Evolutionary conservation across 1,140 invertebrate genomes (phyloP).

Genomic region (Oryctes rhinoceros): DNA sequence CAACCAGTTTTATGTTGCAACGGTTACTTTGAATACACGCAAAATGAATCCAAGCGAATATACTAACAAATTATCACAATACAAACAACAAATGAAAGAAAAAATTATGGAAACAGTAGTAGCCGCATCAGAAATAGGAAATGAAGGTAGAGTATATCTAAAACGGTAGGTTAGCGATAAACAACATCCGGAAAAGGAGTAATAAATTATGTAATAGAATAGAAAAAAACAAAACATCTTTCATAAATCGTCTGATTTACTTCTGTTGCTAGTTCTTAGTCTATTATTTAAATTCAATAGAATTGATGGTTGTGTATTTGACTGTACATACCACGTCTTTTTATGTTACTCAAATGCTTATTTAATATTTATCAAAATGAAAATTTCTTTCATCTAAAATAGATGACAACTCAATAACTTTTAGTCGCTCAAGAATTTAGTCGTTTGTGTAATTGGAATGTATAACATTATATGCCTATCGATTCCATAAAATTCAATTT

Average conservation of each 20-base stretch:
- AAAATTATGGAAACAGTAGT: slow-evolving; percentile 53
- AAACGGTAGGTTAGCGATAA: not conserved
- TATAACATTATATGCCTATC: too few species aligned
- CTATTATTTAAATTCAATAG: too few species aligned
- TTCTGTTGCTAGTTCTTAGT: too few species aligned
- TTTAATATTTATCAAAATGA: not conserved
- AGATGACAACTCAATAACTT: not conserved
- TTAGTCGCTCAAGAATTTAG: too few species aligned
- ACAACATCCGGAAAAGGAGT: not conserved
- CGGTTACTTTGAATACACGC: not conserved
- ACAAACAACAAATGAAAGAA: slow-evolving; percentile 52
- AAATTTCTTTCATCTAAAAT: too few species aligned
- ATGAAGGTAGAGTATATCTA: slow-evolving; percentile 50
- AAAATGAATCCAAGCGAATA: slow-evolving; percentile 45
- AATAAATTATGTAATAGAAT: not conserved
- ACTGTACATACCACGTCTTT: too few species aligned
- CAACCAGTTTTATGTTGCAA: slow-evolving; percentile 19
- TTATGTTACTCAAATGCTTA: not conserved
- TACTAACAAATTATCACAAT: slow-evolving; percentile 53
- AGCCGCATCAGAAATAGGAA: slow-evolving; percentile 51
- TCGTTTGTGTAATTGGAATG: too few species aligned
- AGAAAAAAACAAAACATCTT: too few species aligned
- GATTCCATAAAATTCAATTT: too few species aligned
- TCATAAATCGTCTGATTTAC: too few species aligned
- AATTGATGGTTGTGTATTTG: too few species aligned